Conservation (phyloP, 2,797 vertebrate genomes). For the Megalops cyprinoides region DNA sequence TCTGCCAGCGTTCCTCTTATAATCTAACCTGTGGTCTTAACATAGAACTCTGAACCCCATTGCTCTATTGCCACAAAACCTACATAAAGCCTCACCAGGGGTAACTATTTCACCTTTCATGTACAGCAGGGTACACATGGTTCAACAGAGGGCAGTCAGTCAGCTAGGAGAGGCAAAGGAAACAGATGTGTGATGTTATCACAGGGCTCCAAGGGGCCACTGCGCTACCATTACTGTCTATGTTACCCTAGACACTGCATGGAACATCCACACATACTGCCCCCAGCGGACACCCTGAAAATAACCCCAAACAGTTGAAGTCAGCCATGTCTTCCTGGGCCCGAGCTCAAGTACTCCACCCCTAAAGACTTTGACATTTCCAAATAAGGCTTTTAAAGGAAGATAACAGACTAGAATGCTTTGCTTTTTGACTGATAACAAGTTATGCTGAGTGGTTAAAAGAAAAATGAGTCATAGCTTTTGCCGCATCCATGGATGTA, state of each 20-base stretch:
- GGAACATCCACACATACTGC: background rate
- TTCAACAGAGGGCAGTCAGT: background rate
- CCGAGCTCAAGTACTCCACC: constrained; percentile 25
- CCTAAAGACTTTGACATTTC: constrained; percentile 33
- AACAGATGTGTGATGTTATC: too few relatives aligned
- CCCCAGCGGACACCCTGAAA: constrained; percentile 12
- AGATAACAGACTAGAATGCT: constrained; percentile 28
- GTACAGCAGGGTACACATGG: background rate
- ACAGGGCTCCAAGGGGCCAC: too few relatives aligned
- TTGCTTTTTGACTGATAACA: background rate
- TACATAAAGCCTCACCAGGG: background rate
- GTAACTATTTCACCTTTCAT: background rate
- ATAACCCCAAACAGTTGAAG: constrained; percentile 18
- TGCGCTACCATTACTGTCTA: too few relatives aligned
- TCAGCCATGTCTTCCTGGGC: constrained; percentile 14
- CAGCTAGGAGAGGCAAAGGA: too few relatives aligned
- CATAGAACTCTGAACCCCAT: background rate
- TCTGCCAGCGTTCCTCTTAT: background rate
- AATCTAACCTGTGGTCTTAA: background rate
- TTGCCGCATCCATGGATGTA: constrained; percentile 39
- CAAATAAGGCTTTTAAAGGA: constrained; percentile 46
- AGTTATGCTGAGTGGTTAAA: background rate
- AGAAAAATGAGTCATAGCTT: constrained; percentile 35
- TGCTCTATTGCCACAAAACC: background rate
- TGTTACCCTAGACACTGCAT: too few relatives aligned